Conservation (phyloP, 1,140 invertebrate genomes). For the Drosophila pseudoobscura region DNA sequence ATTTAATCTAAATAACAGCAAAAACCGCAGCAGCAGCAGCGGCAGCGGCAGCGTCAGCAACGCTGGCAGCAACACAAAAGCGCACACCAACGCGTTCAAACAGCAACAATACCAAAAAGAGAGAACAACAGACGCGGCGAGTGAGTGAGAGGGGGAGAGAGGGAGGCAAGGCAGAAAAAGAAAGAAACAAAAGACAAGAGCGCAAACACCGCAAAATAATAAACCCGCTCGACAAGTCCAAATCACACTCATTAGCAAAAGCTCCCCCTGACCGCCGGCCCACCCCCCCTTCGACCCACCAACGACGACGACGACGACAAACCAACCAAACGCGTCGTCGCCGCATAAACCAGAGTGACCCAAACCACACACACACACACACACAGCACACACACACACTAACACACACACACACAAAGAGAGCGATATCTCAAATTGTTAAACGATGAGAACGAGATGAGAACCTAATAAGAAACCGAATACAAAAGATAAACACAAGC, state of each 20-base stretch:
- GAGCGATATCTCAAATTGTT: conserved; percentile 81
- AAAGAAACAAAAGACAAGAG: conserved; percentile 62
- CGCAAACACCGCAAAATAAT: conserved; percentile 81
- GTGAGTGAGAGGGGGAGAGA: background rate
- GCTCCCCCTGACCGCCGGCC: conserved; percentile 25
- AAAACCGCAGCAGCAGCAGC: conserved; percentile 50
- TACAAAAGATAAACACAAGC: conserved; percentile 83
- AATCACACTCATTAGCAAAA: conserved; percentile 82
- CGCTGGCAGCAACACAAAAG: conserved; percentile 55
- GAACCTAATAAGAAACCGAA: conserved; percentile 83
- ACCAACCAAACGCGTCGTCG: conserved; percentile 27
- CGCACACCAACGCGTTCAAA: conserved; percentile 54
- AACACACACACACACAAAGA: conserved; percentile 24
- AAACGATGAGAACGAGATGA: conserved; percentile 83
- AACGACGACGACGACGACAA: conserved; percentile 38
- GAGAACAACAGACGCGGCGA: conserved; percentile 25
- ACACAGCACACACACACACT: no score
- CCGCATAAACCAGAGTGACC: conserved; percentile 48
- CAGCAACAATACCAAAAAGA: conserved; percentile 31
- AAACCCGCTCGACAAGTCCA: conserved; percentile 81
- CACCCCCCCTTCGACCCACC: conserved; percentile 14
- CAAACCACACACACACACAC: conserved; percentile 31
- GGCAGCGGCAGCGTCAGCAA: no score
- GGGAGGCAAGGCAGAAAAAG: background rate
- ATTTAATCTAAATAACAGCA: conserved; percentile 75